Percentiles rank a stretch among this genome's conserved stretches.
Conservation (phyloP, 2,113 vertebrate genomes). For the Rutilus rutilus region DNA sequence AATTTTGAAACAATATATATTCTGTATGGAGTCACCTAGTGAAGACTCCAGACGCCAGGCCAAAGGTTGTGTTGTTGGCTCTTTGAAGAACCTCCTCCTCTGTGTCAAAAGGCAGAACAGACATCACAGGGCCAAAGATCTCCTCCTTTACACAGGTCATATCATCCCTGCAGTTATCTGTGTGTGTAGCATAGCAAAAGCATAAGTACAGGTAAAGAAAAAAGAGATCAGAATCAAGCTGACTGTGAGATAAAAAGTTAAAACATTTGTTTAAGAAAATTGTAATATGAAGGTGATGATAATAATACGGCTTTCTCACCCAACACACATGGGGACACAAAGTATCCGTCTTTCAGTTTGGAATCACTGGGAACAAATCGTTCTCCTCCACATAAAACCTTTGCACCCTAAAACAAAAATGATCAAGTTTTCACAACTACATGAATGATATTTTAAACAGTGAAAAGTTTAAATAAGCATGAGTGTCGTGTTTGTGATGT, state of each 20-base stretch:
- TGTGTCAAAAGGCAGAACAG: constrained; percentile 89
- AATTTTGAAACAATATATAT: too few species aligned
- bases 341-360: constrained; percentile 88
- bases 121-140: constrained; percentile 98
- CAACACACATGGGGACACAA: constrained; percentile 89
- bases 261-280: neutral
- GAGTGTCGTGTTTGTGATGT: neutral
- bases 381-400: constrained; percentile 90
- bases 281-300: neutral
- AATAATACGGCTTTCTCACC: constrained; percentile 71
- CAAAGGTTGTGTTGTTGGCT: constrained; percentile 89
- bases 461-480: neutral
- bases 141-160: constrained; percentile 97
- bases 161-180: constrained; percentile 91
- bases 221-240: neutral
- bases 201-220: neutral
- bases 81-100: constrained; percentile 90
- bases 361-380: constrained; percentile 81
- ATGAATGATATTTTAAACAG: neutral
- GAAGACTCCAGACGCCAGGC: constrained; percentile 93
- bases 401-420: constrained; percentile 80
- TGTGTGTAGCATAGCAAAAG: neutral
- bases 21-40: constrained; percentile 80
- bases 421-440: neutral
- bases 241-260: neutral